Evolutionary conservation across 2,113 vertebrate species (phyloP).

Genomic region (Platanista minor): DNA sequence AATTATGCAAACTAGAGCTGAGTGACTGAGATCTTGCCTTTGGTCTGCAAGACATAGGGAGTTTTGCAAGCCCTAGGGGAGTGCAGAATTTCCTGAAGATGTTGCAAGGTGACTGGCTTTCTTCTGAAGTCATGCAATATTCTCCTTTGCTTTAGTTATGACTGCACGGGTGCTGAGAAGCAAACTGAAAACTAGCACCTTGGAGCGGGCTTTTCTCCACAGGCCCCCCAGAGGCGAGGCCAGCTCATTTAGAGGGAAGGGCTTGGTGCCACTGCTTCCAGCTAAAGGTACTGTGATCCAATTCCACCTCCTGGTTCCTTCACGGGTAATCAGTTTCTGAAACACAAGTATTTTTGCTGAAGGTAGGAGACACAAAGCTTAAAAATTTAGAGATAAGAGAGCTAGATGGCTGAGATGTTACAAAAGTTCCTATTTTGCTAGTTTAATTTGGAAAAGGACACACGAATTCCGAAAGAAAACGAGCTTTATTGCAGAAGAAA

Average conservation of each 20-base stretch:
- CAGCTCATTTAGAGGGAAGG: background rate
- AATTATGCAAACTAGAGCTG: constrained; percentile 60
- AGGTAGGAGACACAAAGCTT: background rate
- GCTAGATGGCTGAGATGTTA: background rate
- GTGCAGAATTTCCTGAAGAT: constrained; percentile 67
- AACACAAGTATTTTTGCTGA: background rate
- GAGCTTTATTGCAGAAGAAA: background rate
- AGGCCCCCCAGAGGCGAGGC: background rate
- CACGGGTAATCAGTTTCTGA: background rate
- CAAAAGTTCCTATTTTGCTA: background rate
- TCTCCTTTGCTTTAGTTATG: constrained; percentile 47
- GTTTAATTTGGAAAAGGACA: background rate
- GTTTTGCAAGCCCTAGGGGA: constrained; percentile 68
- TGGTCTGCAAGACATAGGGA: constrained; percentile 44
- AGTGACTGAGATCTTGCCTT: constrained; percentile 59
- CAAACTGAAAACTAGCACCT: background rate
- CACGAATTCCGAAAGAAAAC: background rate
- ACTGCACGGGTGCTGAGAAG: constrained; percentile 41
- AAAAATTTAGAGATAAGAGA: background rate
- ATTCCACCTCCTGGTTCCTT: background rate
- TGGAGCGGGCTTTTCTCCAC: background rate
- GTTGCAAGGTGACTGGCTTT: constrained; percentile 45
- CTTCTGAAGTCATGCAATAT: constrained; percentile 29
- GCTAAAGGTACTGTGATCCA: background rate
- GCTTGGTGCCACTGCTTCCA: background rate